These are phyloP conservation scores for Drosophila orosa DNA, from an alignment of 1,140 invertebrate genomes.

Conservation along the genomic window DNA sequence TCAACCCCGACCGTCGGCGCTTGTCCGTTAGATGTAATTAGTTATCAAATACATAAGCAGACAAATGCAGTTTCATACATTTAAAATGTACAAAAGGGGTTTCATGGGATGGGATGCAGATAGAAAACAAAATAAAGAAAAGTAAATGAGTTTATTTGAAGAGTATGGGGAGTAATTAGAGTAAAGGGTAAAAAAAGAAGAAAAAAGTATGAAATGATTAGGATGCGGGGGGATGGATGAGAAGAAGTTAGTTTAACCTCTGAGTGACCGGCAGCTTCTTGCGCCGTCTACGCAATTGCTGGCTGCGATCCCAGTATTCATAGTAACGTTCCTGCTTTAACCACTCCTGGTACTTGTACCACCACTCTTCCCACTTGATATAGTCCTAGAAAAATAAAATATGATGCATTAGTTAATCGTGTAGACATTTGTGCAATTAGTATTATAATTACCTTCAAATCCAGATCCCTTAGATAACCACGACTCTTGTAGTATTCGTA, in stretches of 20 bases:
- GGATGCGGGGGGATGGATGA: constrained; percentile 10
- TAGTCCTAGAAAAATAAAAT: constrained; percentile 87
- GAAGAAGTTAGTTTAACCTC: constrained; percentile 80
- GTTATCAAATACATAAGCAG: constrained; percentile 59
- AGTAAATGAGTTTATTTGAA: constrained; percentile 9
- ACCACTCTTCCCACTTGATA: constrained; percentile 97
- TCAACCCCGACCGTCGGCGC: constrained; percentile 7
- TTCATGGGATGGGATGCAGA: constrained; percentile 3
- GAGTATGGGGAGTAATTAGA: too few species aligned
- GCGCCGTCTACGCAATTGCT: constrained; percentile 84
- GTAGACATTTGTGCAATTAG: background rate
- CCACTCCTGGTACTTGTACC: constrained; percentile 97
- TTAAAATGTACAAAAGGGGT: constrained; percentile 65
- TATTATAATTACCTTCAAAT: constrained; percentile 71
- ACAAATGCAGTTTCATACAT: constrained; percentile 74
- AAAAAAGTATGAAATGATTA: constrained; percentile 17
- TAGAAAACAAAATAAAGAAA: constrained; percentile 23
- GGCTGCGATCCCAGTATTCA: constrained; percentile 89
- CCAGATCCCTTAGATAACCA: constrained; percentile 90
- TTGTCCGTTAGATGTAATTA: constrained; percentile 35
- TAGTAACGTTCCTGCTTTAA: constrained; percentile 92
- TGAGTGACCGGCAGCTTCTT: constrained; percentile 85
- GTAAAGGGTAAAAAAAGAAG: background rate
- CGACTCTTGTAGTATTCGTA: constrained; percentile 93
- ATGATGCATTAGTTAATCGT: background rate